Evolutionary conservation across 2,113 vertebrate species (phyloP), one percentile per base, ranked within the genome.

Genomic region (Xerus inauris): DNA sequence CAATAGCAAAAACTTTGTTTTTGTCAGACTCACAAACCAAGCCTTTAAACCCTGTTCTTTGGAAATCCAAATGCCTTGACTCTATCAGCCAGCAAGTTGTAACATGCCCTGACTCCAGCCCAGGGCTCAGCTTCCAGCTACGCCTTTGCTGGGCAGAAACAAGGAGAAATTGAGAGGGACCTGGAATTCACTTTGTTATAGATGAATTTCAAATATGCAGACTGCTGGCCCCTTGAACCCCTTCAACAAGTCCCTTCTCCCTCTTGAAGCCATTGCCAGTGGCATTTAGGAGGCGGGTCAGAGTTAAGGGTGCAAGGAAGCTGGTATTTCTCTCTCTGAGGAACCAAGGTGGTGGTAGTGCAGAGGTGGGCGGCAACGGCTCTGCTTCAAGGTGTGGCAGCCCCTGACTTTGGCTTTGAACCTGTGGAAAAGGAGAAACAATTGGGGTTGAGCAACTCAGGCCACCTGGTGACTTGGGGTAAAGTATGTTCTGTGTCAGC

Each of bases 181-280:
- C 92, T 92, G 90, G 95, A 98, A 98, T 97, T 95, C 59, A 87
- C 87, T 83, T 88, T 8, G 19, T 92, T 93, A 32, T 76, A 75
- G 54, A 85, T 94, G 98, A 98, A 98, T 98, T 97, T 92, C 96
- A 98, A 97, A 88, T 94, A 98, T 97, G 96, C 92, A 97, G 94
- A 86, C 95, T 79, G 71, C 87, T 86, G 87, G 95, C 87, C 89
- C 96, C 97, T 97, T 73, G 73, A 96, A 95, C 89, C 87, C 40
- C 84, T 96, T 57, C 45, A 32, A 3, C 80, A 6, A 90, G 94
- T 82, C 87, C 84, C 94, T 90, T 89, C 67, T 84, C 90, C 91
- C 67, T 65, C 77, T 93, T 76, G 81, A 86, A 96, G 90, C 85
- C 87, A 51, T 57, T 64, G 38, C 92, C 87, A 26, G 32, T 69